Percentiles rank a stretch among this genome's conserved stretches.
These are phyloP conservation scores for Montipora capricornis DNA, from an alignment of 64 coral and sea anemone species.

Conservation along the genomic window DNA sequence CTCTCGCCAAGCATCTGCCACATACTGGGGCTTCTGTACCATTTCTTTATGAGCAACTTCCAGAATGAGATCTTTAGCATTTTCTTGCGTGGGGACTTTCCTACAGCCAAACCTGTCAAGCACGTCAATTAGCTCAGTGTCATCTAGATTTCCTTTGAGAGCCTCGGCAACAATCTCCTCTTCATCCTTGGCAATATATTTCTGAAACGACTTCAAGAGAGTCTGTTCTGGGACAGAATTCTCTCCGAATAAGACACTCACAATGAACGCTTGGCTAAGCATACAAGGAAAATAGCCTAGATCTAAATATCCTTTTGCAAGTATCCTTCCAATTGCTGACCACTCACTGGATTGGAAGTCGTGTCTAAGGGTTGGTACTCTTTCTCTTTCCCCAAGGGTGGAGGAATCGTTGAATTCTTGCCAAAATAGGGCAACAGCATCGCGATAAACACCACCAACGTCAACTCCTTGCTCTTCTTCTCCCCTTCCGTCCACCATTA, in stretches of 20 bases:
- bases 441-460: conserved; percentile 34
- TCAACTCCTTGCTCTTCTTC: conserved; percentile 24
- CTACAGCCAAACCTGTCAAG: conserved; percentile 35
- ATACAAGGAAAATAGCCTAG: conserved; percentile 21
- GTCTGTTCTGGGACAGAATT: neutral
- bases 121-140: neutral
- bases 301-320: neutral
- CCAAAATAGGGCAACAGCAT: conserved; percentile 49
- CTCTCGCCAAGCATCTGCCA: neutral
- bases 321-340: conserved; percentile 9
- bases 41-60: conserved; percentile 20
- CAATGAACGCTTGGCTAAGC: neutral
- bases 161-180: neutral
- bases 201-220: conserved; percentile 14
- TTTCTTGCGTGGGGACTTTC: neutral
- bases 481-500: conserved; percentile 39
- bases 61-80: neutral
- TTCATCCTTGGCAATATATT: conserved; percentile 36
- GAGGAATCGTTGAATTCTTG: conserved; percentile 53
- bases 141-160: neutral
- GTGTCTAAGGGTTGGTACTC: conserved; percentile 57
- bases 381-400: conserved; percentile 52
- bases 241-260: neutral
- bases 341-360: conserved; percentile 56
- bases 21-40: conserved; percentile 8